phyloP scores from a whole-genome alignment of 1,140 invertebrate genomes.

The Pseudobourletiella spinata region DNA sequence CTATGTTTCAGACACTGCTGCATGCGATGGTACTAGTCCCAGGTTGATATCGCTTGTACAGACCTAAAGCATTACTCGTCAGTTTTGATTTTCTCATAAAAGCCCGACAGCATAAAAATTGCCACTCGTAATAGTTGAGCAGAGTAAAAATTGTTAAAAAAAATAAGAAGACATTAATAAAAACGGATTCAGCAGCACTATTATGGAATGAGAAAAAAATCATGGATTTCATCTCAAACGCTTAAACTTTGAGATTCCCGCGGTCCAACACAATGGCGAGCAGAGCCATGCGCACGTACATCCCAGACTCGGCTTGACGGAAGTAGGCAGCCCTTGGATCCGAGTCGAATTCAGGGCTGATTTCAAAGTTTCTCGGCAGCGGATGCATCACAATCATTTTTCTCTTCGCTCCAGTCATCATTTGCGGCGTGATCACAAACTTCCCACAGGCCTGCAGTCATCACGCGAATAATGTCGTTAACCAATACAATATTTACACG shows the following conservation, averaged over 20 bases:
- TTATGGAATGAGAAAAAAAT: background rate
- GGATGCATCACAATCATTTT: constrained; percentile 97
- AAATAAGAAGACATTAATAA: too few species aligned
- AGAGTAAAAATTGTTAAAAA: too few species aligned
- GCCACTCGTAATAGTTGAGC: too few species aligned
- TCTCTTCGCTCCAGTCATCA: constrained; percentile 89
- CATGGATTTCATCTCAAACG: background rate
- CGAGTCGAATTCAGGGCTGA: constrained; percentile 84
- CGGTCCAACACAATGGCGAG: constrained; percentile 79
- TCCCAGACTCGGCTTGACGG: constrained; percentile 92
- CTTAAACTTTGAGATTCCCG: constrained; percentile 28
- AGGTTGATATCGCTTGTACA: too few species aligned
- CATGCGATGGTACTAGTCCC: too few species aligned
- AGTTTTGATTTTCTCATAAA: too few species aligned
- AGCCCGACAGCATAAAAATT: too few species aligned
- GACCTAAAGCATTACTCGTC: too few species aligned
- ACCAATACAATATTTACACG: background rate
- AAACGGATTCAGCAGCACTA: too few species aligned
- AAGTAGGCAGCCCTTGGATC: constrained; percentile 98
- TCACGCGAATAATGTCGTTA: constrained; percentile 11
- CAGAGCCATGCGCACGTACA: constrained; percentile 97
- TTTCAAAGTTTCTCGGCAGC: constrained; percentile 87
- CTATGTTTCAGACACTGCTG: too few species aligned
- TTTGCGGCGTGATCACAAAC: constrained; percentile 81
- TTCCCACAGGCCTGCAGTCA: constrained; percentile 70